These are phyloP conservation scores for Tetropium fuscum DNA, from an alignment of 2,888 invertebrate genomes.

Conservation along the genomic window DNA sequence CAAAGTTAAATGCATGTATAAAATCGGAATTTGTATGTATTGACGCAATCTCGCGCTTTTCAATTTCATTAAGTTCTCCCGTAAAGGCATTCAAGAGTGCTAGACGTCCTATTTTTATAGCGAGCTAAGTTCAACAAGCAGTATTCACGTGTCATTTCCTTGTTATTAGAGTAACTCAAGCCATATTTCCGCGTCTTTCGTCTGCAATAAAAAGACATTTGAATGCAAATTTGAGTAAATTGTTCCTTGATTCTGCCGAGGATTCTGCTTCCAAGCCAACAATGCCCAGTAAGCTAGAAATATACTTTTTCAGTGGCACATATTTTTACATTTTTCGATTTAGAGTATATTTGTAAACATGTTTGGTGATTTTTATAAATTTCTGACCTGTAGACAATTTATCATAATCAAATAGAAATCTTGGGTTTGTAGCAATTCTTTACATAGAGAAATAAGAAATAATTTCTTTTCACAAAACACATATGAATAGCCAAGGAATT, in stretches of 20 bases:
- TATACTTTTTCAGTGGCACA: neutral
- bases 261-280: conserved; percentile 3
- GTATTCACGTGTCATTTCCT: conserved; percentile 14
- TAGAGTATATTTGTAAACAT: no score
- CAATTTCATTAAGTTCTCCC: neutral
- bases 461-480: no score
- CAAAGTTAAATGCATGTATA: no score
- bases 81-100: neutral
- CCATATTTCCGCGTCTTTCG: conserved; percentile 9
- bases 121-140: conserved; percentile 3
- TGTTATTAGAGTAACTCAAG: conserved; percentile 1
- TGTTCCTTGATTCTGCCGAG: conserved; percentile 6
- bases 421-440: no score
- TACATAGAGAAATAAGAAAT: no score
- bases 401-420: no score
- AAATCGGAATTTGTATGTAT: neutral
- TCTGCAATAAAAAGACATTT: conserved; percentile 16
- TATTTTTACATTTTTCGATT: no score
- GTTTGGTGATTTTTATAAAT: no score
- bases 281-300: neutral
- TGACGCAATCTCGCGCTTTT: neutral
- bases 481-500: no score
- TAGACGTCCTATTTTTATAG: neutral
- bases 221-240: conserved; percentile 7
- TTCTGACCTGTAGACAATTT: no score